Base-by-base conservation (phyloP, 2,888 invertebrate species). In the Ornithoptera priamus region DNA sequence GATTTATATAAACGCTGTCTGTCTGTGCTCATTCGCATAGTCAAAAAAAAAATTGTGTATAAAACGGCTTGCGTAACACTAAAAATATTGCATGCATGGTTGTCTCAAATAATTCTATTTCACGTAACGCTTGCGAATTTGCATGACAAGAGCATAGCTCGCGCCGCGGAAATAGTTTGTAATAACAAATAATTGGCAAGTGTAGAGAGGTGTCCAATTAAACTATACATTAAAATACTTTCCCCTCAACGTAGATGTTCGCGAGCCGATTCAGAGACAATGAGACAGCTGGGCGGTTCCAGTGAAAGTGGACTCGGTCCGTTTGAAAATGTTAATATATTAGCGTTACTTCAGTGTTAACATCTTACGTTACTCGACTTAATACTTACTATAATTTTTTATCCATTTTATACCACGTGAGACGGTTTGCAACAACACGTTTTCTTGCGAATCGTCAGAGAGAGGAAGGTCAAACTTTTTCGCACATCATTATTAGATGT, bases 211-310 rank as follows among this genome's bases (percentile, higher is more conserved):
- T 75, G 75, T 77, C 78, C 82, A 84, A 85, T 85, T 83, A 85
- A 81, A 72, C 46, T 84, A 78, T 71, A 75, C 77, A 82, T 84
- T 82, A 80, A 77, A 79, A 80, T 80, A 84, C 86, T 86, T 87
- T 70, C 86, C 85, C 81, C 82, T 80, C 78, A 80, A 81, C 79
- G 76, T 76, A 77, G 78, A 81, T 82, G 79, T 84, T 81, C 75
- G 77, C 79, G 75, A 78, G 81, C 80, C 81, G 80, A 80, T 77
- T 70, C 76, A 70, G 76, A 83, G 80, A 84, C 81, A 80, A 83
- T 81, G 80, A 74, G 76, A 72, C 72, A 70, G 65, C 67, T 74
- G 75, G 71, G 71, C 77, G 75, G 72, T 60, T 67, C 74, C 69
- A 75, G 78, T 77, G 77, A 76, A 77, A 78, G 76, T 69, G 63